Percentiles rank a stretch among this genome's conserved stretches.
These are phyloP conservation scores for Plecotus auritus DNA, from an alignment of 2,113 vertebrate species.

Conservation along the genomic window DNA sequence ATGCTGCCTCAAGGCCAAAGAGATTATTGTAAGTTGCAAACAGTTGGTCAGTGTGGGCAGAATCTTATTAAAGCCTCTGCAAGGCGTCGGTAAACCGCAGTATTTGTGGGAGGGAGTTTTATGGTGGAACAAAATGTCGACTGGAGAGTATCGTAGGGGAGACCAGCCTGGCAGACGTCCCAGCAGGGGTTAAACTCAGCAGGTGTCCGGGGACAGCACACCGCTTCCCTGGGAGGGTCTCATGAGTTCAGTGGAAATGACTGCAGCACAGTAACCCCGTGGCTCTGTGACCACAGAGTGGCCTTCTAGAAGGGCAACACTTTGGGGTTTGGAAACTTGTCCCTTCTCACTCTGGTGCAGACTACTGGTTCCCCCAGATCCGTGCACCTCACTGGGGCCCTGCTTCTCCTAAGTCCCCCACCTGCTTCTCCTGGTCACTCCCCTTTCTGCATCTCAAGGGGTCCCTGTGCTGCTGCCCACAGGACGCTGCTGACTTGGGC, in stretches of 20 bases:
- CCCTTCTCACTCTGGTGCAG: not conserved
- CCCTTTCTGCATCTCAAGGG: not conserved
- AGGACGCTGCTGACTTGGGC: not conserved
- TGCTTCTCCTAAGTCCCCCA: not conserved
- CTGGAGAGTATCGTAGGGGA: not conserved
- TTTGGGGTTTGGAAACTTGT: not conserved
- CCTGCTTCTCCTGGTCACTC: not conserved
- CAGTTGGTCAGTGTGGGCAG: not conserved
- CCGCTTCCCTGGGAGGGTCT: not conserved
- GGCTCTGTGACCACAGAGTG: not conserved
- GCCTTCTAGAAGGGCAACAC: not conserved
- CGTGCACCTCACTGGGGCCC: not conserved
- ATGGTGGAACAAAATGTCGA: not conserved
- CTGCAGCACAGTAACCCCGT: rapidly evolving
- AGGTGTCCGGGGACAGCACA: too few relatives aligned
- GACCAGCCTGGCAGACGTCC: not conserved
- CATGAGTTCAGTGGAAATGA: not conserved
- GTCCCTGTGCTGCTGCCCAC: not conserved
- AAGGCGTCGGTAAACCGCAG: not conserved
- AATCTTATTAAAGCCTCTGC: not conserved
- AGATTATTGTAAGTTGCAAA: not conserved
- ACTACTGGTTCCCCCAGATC: not conserved
- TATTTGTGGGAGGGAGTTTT: not conserved
- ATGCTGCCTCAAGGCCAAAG: not conserved
- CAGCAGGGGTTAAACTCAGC: not conserved